Evolutionary conservation across 2,888 invertebrate genomes (phyloP).

Genomic region (Nephrotoma appendiculata): DNA sequence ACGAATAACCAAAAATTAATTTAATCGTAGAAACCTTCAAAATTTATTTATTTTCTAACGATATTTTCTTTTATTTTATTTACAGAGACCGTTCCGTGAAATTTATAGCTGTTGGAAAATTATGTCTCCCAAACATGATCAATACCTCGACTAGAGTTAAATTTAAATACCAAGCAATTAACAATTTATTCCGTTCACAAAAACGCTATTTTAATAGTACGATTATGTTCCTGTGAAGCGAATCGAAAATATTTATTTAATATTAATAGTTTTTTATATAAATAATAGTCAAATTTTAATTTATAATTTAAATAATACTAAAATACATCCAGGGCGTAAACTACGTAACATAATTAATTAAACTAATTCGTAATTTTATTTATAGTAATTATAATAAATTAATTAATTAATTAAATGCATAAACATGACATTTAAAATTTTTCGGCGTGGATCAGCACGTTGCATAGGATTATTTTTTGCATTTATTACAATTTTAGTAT

Average conservation of each 20-base stretch:
- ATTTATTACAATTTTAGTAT: conserved; percentile 30
- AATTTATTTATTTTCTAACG: not conserved
- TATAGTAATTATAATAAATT: not conserved
- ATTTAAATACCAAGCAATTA: not conserved
- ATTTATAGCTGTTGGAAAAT: not conserved
- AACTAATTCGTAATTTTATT: not conserved
- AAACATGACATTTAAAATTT: conserved; percentile 29
- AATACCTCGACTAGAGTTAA: not conserved
- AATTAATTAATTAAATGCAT: not conserved
- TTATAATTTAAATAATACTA: not conserved
- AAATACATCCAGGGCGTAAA: not conserved
- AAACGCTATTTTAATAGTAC: not conserved
- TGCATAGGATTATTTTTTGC: conserved; percentile 31
- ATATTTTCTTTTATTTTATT: not conserved
- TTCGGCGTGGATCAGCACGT: conserved; percentile 30
- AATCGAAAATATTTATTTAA: not conserved
- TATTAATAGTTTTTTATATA: not conserved
- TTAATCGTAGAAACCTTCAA: not conserved
- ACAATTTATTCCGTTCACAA: not conserved
- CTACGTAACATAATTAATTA: not conserved
- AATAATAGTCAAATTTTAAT: not conserved
- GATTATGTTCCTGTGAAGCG: not conserved
- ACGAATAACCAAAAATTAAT: too few species aligned
- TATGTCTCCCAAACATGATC: not conserved
- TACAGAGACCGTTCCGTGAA: not conserved